Evolutionary conservation across 2,888 invertebrate species (phyloP), one percentile per base, ranked within the genome.

Genomic region (Adelognathus sp.): DNA sequence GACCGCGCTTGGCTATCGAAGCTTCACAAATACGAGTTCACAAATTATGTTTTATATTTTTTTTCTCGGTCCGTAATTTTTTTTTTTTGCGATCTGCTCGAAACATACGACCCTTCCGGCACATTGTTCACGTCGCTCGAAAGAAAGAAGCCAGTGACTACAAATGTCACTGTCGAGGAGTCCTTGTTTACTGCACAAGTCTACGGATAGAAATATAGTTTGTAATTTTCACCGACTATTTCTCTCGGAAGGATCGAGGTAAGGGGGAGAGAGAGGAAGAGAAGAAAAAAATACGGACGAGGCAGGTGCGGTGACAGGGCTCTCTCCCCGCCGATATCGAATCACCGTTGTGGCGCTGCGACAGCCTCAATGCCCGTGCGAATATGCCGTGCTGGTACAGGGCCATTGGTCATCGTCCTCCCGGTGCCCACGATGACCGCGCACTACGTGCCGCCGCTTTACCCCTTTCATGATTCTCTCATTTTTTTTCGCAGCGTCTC

Each of bases 381-480:
- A 63, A 63, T 31, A 63, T 44, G 16, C 27, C 16, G 18, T 46
- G 46, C 29, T 4, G 4, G 46, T 11, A 63, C 60, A 18, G 16
- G 41, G 67, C 31, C 67, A 67, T 67, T 50, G 67, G 33, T 36
- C 67, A 67, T 67, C 67, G 36, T 36, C n/a, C 44, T 16, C 70
- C 21, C 46, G 52, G 16, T 41, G 52, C 52, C 52, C 58, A 52
- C 36, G 70, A 70, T 70, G 70, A 70, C 70, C 33, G 24, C 60
- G 70, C 70, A 70, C 56, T 73, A 16, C 36, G 21, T 31, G 54
- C 31, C 41, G 31, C 60, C n/a, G 27, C 11, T 64, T 46, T 56
- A 24, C 36, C 63, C 29, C 63, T 27, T 21, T 70, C 39, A 58
- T 72, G 36, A 16, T 63, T 61, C 60, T 41, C 18, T 46, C 33